Percentiles rank a stretch among this genome's conserved stretches.
phyloP scores from a whole-genome alignment of 2,888 invertebrate species.

The Ormyrus thymus region DNA sequence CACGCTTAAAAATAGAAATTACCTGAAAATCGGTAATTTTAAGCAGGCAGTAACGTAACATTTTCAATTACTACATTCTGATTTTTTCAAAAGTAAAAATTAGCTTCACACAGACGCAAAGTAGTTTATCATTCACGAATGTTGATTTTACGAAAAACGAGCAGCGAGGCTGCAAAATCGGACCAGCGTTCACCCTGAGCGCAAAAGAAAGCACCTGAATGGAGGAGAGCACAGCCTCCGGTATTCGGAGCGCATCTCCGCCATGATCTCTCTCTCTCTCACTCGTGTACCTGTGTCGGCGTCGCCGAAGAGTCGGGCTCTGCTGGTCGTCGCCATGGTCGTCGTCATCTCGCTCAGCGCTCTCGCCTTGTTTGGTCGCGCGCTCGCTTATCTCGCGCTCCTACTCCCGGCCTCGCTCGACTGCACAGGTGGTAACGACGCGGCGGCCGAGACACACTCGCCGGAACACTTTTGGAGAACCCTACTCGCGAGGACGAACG shows the following conservation, averaged over 20 bases:
- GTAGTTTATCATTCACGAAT: too few species aligned
- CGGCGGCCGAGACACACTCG: not conserved
- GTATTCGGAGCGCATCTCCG: not conserved
- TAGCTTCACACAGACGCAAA: too few species aligned
- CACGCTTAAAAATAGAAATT: too few species aligned
- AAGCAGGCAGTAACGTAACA: too few species aligned
- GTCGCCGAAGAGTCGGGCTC: slow-evolving; percentile 52
- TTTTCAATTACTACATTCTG: too few species aligned
- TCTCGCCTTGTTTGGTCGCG: slow-evolving; percentile 54
- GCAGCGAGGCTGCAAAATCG: too few species aligned
- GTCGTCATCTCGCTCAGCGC: slow-evolving; percentile 32
- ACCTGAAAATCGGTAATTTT: too few species aligned
- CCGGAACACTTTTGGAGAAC: not conserved
- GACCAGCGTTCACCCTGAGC: not conserved
- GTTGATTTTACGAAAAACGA: not conserved
- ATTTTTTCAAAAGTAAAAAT: too few species aligned
- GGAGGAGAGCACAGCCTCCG: too few species aligned
- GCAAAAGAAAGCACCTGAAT: too few species aligned
- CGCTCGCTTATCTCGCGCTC: slow-evolving; percentile 1
- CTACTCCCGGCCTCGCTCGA: slow-evolving; percentile 15
- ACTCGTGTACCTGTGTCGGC: slow-evolving; percentile 51
- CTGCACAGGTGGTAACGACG: slow-evolving; percentile 21
- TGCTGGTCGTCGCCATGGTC: slow-evolving; percentile 39
- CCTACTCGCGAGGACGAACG: not conserved
- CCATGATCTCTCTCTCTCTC: too few species aligned